Percentiles rank a stretch among this genome's conserved stretches.
These are phyloP conservation scores for Agrochola macilenta DNA, from an alignment of 2,888 invertebrate genomes.

Conservation along the genomic window DNA sequence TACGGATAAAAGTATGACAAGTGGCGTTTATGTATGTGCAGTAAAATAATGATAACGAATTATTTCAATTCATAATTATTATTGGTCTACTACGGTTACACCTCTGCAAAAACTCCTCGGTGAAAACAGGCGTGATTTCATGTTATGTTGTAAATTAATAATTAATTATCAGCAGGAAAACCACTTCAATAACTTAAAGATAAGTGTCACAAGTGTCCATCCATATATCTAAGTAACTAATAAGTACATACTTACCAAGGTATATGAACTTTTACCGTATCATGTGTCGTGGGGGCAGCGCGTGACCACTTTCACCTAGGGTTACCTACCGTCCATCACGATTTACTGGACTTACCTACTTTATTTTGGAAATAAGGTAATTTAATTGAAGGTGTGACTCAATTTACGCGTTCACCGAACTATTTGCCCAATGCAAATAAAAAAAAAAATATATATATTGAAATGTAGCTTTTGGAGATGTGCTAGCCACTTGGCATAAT, in stretches of 20 bases:
- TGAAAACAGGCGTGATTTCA: too few species aligned
- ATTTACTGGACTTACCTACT: neutral
- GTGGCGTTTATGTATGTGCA: too few species aligned
- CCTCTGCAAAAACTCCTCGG: too few species aligned
- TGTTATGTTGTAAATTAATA: neutral
- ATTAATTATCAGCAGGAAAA: slow-evolving; percentile 36
- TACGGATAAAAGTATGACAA: too few species aligned
- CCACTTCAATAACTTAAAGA: slow-evolving; percentile 28
- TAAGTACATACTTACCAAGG: slow-evolving; percentile 13
- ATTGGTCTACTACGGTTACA: too few species aligned
- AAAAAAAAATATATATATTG: neutral
- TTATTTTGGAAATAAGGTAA: neutral
- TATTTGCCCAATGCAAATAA: too few species aligned
- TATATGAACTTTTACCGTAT: slow-evolving; percentile 50
- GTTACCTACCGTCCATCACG: slow-evolving; percentile 13
- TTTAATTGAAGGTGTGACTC: neutral
- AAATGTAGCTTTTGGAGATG: neutral
- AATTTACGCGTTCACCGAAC: too few species aligned
- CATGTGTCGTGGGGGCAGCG: slow-evolving; percentile 37
- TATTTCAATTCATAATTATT: too few species aligned
- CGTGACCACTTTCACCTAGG: slow-evolving; percentile 27
- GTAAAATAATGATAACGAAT: too few species aligned
- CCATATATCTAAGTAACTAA: neutral
- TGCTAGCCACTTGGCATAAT: too few species aligned
- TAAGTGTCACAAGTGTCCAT: neutral